Conservation (phyloP, 2,888 invertebrate species). For the Macrophya annulata region DNA sequence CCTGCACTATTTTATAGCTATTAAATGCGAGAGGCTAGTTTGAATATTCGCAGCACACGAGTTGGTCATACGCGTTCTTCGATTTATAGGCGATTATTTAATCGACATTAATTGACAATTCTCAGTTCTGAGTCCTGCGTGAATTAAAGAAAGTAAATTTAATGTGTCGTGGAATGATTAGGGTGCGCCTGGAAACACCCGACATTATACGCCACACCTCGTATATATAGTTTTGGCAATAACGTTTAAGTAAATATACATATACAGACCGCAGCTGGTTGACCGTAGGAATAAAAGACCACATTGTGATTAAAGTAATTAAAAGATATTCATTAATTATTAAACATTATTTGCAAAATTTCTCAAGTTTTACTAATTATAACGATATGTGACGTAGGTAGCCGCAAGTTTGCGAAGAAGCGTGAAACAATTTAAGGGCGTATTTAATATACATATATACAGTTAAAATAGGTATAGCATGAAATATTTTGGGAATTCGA, state of each 20-base stretch:
- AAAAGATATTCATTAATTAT: background rate
- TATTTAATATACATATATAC: background rate
- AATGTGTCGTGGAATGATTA: slow-evolving; percentile 18
- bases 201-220: background rate
- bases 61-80: background rate
- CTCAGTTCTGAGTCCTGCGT: background rate
- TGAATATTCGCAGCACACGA: background rate
- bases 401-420: background rate
- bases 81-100: slow-evolving; percentile 17
- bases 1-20: slow-evolving; percentile 4
- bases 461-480: background rate
- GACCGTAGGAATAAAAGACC: background rate
- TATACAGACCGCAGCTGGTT: background rate
- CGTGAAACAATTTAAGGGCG: background rate
- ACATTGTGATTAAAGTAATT: slow-evolving; percentile 26
- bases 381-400: background rate
- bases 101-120: background rate
- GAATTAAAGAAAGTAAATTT: background rate
- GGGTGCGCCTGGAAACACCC: slow-evolving; percentile 14
- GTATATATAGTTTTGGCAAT: slow-evolving; percentile 17
- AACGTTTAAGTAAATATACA: background rate
- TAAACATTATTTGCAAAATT: background rate
- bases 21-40: slow-evolving; percentile 12
- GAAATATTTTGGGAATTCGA: background rate
- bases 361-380: background rate